phyloP scores from a whole-genome alignment of 2,888 invertebrate genomes.

The Sphecodes monilicornis region DNA sequence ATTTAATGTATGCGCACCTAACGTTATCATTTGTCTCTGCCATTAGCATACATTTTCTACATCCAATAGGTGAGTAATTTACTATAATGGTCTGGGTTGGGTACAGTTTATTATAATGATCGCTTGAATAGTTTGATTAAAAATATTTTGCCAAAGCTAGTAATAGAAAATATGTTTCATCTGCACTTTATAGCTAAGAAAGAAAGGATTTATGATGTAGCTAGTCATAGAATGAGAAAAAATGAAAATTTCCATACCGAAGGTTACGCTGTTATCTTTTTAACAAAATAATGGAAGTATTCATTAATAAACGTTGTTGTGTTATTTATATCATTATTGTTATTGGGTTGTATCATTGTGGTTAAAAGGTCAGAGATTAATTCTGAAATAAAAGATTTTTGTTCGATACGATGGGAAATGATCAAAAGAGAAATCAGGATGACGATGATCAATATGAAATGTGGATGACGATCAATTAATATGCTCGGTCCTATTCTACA shows the following conservation, averaged over 20 bases:
- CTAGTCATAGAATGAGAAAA: too few relatives aligned
- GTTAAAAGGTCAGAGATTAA: not conserved
- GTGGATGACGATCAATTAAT: constrained; percentile 13
- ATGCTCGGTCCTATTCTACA: not conserved
- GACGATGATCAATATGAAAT: not conserved
- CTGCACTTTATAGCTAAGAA: too few relatives aligned
- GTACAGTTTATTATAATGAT: too few relatives aligned
- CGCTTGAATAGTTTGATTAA: too few relatives aligned
- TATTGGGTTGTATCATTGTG: not conserved
- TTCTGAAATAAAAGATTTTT: not conserved
- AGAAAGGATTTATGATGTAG: too few relatives aligned
- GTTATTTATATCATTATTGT: not conserved
- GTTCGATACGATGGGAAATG: not conserved
- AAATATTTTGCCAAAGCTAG: too few relatives aligned
- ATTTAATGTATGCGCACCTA: too few relatives aligned
- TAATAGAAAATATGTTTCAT: too few relatives aligned
- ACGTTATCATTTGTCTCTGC: too few relatives aligned
- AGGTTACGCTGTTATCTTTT: not conserved
- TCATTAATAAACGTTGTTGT: not conserved
- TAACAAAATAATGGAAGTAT: not conserved
- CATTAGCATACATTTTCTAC: too few relatives aligned
- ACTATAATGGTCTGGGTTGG: too few relatives aligned
- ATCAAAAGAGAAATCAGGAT: not conserved
- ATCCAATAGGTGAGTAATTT: too few relatives aligned
- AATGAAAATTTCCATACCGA: not conserved